Conservation (phyloP, 1,140 invertebrate species). For the Nasonia giraulti region DNA sequence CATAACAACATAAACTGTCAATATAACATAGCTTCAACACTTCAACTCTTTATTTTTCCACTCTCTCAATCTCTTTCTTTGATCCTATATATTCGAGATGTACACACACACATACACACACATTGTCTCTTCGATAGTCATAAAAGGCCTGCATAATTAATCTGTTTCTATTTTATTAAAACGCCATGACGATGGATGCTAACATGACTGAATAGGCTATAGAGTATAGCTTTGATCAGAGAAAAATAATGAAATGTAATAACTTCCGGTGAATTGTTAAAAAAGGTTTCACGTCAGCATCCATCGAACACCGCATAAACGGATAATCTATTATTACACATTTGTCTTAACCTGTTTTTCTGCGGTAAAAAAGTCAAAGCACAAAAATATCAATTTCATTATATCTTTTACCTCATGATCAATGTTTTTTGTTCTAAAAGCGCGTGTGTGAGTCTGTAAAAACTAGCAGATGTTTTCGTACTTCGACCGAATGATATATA, state of each 20-base stretch:
- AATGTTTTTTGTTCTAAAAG: conserved; percentile 35
- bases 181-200: conserved; percentile 28
- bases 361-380: conserved; percentile 42
- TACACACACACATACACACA: conserved; percentile 8
- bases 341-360: conserved; percentile 20
- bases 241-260: not conserved
- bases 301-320: conserved; percentile 24
- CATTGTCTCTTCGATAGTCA: conserved; percentile 47
- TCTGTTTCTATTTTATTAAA: conserved; percentile 33
- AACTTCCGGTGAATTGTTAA: not conserved
- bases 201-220: conserved; percentile 28
- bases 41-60: conserved; percentile 35
- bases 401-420: not conserved
- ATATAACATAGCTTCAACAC: conserved; percentile 54
- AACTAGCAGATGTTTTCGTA: conserved; percentile 48
- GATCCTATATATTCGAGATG: conserved; percentile 45
- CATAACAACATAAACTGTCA: conserved; percentile 59
- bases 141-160: conserved; percentile 43
- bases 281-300: conserved; percentile 35
- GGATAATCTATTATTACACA: conserved; percentile 28
- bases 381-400: conserved; percentile 49
- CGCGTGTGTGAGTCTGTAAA: conserved; percentile 32
- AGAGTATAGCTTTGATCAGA: not conserved
- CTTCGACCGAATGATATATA: conserved; percentile 43
- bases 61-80: conserved; percentile 47